Percentiles rank a stretch among this genome's conserved stretches.
These are phyloP conservation scores for Mus spicilegus DNA, from an alignment of 2,113 vertebrate species.

Conservation along the genomic window DNA sequence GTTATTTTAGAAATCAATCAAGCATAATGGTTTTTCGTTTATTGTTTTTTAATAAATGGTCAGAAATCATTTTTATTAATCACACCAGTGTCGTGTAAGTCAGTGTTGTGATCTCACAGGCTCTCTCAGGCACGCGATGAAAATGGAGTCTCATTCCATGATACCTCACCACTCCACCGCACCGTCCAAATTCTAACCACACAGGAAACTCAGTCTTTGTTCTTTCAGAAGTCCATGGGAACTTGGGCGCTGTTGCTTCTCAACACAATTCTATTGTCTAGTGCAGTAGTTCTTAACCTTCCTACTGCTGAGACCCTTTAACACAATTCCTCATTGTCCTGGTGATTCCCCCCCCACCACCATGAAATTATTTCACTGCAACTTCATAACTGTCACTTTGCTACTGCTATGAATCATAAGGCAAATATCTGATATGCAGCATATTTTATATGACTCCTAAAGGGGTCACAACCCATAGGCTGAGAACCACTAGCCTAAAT, in stretches of 20 bases:
- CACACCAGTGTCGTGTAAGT: not conserved
- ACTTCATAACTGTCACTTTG: not conserved
- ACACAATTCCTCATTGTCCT: not conserved
- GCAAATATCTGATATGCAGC: not conserved
- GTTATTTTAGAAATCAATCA: constrained; percentile 39
- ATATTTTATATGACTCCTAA: not conserved
- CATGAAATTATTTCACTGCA: not conserved
- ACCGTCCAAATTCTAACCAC: not conserved
- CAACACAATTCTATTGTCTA: not conserved
- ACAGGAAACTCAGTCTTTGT: not conserved
- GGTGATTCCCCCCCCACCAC: not conserved
- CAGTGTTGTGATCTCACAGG: constrained; percentile 6
- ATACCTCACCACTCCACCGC: not conserved
- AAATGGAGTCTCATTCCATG: not conserved
- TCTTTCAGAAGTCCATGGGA: not conserved
- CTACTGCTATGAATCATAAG: not conserved
- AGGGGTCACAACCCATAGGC: not conserved
- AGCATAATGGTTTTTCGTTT: constrained; percentile 28
- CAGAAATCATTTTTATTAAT: constrained; percentile 59
- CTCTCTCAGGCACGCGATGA: not conserved
- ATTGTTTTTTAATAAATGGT: constrained; percentile 47
- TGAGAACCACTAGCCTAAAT: not conserved
- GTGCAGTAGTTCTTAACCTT: not conserved
- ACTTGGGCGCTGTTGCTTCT: not conserved
- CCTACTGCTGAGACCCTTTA: not conserved